phyloP scores from a whole-genome alignment of 2,113 vertebrate genomes.

The Acanthochromis polyacanthus region DNA sequence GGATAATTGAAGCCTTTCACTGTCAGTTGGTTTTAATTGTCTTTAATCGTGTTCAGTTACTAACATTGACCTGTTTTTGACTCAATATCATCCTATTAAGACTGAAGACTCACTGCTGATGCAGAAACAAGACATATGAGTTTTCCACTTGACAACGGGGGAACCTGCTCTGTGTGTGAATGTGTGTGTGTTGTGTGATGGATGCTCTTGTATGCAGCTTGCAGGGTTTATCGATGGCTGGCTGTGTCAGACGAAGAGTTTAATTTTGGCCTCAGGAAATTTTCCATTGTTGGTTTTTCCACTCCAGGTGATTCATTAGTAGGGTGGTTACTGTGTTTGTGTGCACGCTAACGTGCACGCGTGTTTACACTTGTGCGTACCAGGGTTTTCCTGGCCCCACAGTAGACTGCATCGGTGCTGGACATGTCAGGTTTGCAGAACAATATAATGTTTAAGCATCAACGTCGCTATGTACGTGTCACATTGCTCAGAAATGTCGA shows the following conservation, averaged over 20 bases:
- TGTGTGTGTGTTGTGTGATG: constrained; percentile 43
- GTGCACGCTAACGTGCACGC: constrained; percentile 35
- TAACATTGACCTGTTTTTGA: no score
- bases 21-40: no score
- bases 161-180: background rate
- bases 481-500: background rate
- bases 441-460: constrained; percentile 27
- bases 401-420: background rate
- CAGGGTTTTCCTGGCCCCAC: constrained; percentile 42
- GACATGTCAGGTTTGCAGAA: constrained; percentile 23
- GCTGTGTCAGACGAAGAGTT: constrained; percentile 73
- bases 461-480: background rate
- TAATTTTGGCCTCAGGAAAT: constrained; percentile 79
- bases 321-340: constrained; percentile 70
- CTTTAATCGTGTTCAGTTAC: no score
- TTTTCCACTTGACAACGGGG: background rate
- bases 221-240: constrained; percentile 69
- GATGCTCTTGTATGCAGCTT: constrained; percentile 65
- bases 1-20: no score
- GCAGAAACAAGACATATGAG: background rate
- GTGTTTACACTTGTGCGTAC: constrained; percentile 37
- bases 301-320: constrained; percentile 86
- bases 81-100: no score
- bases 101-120: background rate
- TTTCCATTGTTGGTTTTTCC: constrained; percentile 89